Base-by-base conservation (phyloP, 2,797 vertebrate species). In the Ctenopoma kingsleyae region DNA sequence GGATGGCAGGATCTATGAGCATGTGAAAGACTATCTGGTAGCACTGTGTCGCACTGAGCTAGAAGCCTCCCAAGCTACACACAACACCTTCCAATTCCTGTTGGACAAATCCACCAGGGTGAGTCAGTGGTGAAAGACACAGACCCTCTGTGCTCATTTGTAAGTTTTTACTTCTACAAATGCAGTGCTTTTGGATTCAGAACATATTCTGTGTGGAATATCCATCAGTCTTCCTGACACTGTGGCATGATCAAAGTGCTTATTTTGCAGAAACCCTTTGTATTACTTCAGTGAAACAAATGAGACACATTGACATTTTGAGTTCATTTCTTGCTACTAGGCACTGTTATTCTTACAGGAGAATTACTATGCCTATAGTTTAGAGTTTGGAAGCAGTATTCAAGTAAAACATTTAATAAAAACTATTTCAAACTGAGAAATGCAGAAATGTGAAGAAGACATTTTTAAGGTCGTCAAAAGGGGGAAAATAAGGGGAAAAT, bases 81-180 rank as follows among this genome's bases (percentile, higher is more conserved):
- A 99, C 82, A 98, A 94, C 91, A 98, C 97, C n/a, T 99, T 97
- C 94, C 97, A 98, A 85, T 98, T 97, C 87, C 92, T 99, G 77
- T 92, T 99, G 92, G 98, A 99, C 90, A 97, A 96, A 87, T 98
- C 97, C 83, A 97, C 94, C 89, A 95, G 97, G 95, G 98, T 97
- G 87, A 96, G 96, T 89, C 53, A 59, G 5, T 57, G 30, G 20
- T 36, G 43, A 43, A 36, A 63, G 16, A 74, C 54, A 44, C n/a
- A 40, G 32, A 52, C 30, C 19, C 1, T 41, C 35, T 48, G n/a
- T 50, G 32, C 38, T 50, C 8, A 7, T 65, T 51, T 48, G 1
- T 35, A 48, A 58, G 16, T 44, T 44, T 15, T 8, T 30, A 15
- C 17, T 50, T 32, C n/a, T 41, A 41, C 5, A 58, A 56, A 67